Base-by-base conservation (phyloP, 2,888 invertebrate species). In the Ceratothoa steindachneri region DNA sequence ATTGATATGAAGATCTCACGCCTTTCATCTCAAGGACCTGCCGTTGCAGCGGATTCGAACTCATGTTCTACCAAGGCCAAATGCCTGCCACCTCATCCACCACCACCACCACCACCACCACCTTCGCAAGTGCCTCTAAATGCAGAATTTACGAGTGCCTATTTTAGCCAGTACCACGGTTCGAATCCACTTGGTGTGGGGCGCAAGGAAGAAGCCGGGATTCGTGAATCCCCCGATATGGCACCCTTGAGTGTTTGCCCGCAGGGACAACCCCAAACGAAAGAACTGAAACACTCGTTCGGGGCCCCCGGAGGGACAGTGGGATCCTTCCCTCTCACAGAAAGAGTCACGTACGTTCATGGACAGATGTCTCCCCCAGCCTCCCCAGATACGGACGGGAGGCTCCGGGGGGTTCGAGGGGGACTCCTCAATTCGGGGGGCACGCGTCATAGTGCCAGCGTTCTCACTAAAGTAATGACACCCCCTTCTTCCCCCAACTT, bases 401-500 rank as follows among this genome's bases (percentile, higher is more conserved):
- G 75, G 51, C 67, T 76, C n/a, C 68, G 76, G 15, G 74, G 69
- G 1, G 64, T 73, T 52, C 31, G 66, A 31, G 51, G 31, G 22
- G 66, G 51, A 51, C 69, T 69, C 15, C 55, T 69, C 5, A 72
- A 30, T n/a, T 52, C 55, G 22, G 67, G 67, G 22, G 19, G 72
- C 51, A 66, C 75, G 29, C 60, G 67, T 30, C 30, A 68, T 29
- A 69, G 73, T 7, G 65, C 69, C 64, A 73, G 51, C 66, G 68
- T 80, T 31, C 55, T 80, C 22, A 73, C 74, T 67, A 81, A 81
- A n/a, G 80, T 82, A 22, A 82, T 82, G 81, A 81, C 82, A 3
- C 82, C 82, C 4, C 82, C 82, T 0, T 80, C 82, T 7, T 81
- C 82, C 1, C 82, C 81, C 72, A 86, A 77, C 53, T 51, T 80